phyloP scores from a whole-genome alignment of 2,888 invertebrate species.

The Dioctria linearis region DNA sequence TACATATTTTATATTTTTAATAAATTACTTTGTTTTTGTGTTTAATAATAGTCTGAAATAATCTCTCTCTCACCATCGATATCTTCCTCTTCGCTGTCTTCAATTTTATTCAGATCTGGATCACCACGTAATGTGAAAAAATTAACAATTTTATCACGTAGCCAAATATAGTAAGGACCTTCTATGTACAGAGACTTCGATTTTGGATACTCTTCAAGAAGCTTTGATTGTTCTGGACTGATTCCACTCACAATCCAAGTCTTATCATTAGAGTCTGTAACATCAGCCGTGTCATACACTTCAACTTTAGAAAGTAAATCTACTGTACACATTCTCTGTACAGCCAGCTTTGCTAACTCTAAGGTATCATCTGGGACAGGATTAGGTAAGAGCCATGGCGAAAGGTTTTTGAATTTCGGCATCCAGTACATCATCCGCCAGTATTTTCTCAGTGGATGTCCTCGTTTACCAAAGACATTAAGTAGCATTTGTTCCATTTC shows the following conservation, averaged over 20 bases:
- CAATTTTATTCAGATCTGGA: slow-evolving; percentile 72
- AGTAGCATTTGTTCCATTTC: slow-evolving; percentile 88
- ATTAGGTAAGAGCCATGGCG: slow-evolving; percentile 88
- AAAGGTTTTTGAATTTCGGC: slow-evolving; percentile 93
- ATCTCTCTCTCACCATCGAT: slow-evolving; percentile 75
- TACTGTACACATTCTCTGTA: slow-evolving; percentile 86
- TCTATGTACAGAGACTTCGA: slow-evolving; percentile 83
- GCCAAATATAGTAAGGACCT: slow-evolving; percentile 87
- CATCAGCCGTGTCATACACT: slow-evolving; percentile 78
- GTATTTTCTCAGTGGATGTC: slow-evolving; percentile 81
- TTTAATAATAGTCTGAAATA: too few relatives aligned
- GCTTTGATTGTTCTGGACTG: slow-evolving; percentile 80
- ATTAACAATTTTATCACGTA: slow-evolving; percentile 81
- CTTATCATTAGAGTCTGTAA: slow-evolving; percentile 84
- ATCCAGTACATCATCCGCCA: slow-evolving; percentile 92
- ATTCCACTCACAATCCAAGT: slow-evolving; percentile 95
- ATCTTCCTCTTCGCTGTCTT: slow-evolving; percentile 72
- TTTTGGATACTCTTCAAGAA: slow-evolving; percentile 78
- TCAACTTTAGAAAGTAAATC: slow-evolving; percentile 81
- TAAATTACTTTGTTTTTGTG: too few relatives aligned
- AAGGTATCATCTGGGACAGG: slow-evolving; percentile 83
- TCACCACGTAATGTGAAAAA: slow-evolving; percentile 89
- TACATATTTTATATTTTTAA: too few relatives aligned
- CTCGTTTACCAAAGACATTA: slow-evolving; percentile 87
- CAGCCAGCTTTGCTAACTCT: slow-evolving; percentile 86